Evolutionary conservation across 2,888 invertebrate genomes (phyloP).

Genomic region (Furcula furcula): DNA sequence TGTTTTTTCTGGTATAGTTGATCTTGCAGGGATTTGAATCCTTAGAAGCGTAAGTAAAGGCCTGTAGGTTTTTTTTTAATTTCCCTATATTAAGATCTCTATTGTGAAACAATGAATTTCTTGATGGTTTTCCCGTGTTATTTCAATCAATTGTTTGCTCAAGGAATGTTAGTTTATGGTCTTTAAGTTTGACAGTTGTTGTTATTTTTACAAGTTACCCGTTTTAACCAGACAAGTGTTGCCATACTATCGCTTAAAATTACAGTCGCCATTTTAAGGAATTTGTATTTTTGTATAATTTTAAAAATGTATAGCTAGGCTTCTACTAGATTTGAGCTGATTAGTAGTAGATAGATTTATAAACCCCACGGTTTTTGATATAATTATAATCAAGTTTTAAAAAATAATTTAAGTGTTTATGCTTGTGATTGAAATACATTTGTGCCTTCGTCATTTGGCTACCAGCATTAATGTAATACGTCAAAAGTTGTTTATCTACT

Average conservation of each 20-base stretch:
- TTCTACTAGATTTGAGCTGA: too few relatives aligned
- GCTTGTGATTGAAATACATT: slow-evolving; percentile 42
- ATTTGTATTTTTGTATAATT: slow-evolving; percentile 36
- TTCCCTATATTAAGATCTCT: slow-evolving; percentile 52
- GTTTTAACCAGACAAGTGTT: slow-evolving; percentile 32
- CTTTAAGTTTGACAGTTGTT: slow-evolving; percentile 32
- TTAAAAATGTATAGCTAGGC: slow-evolving; percentile 21
- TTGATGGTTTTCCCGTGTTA: slow-evolving; percentile 30
- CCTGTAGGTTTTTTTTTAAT: slow-evolving; percentile 38
- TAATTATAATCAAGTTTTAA: slow-evolving; percentile 35
- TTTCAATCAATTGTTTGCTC: slow-evolving; percentile 51
- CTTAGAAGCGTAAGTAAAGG: slow-evolving; percentile 40
- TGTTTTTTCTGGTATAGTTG: slow-evolving; percentile 31
- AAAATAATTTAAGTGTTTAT: slow-evolving; percentile 24
- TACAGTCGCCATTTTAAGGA: slow-evolving; percentile 15
- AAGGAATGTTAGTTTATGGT: slow-evolving; percentile 55
- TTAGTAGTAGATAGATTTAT: slow-evolving; percentile 4
- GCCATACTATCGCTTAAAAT: slow-evolving; percentile 31
- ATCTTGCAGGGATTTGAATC: slow-evolving; percentile 39
- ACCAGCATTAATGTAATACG: slow-evolving; percentile 49
- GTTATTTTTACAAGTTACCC: slow-evolving; percentile 32
- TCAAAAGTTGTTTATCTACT: too few relatives aligned
- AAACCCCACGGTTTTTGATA: slow-evolving; percentile 31
- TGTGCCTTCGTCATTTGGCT: slow-evolving; percentile 64
- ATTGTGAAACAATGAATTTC: slow-evolving; percentile 63